Evolutionary conservation across 1,140 invertebrate species (phyloP).

Genomic region (Tigriopus japonicus): DNA sequence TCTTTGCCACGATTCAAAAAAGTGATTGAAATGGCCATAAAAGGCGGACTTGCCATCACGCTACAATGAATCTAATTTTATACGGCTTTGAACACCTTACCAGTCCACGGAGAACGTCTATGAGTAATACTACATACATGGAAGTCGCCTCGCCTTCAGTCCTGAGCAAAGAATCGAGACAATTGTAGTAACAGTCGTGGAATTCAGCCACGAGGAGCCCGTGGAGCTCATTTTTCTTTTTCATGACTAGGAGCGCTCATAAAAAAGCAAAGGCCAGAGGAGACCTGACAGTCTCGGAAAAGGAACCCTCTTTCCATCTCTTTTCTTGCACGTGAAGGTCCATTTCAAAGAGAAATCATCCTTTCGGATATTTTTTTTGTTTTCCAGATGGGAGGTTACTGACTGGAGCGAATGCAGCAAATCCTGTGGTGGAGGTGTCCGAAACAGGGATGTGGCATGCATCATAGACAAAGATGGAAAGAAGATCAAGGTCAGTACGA

Average conservation of each 20-base stretch:
- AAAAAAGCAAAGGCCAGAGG: neutral
- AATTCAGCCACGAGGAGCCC: neutral
- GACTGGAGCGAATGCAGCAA: conserved; percentile 65
- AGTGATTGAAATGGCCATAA: too few species aligned
- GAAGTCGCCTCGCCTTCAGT: too few species aligned
- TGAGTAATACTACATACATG: neutral
- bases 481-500: conserved; percentile 40
- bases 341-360: neutral
- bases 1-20: too few species aligned
- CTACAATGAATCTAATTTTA: neutral
- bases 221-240: neutral
- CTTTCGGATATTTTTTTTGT: conserved; percentile 19
- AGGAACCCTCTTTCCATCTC: neutral
- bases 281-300: neutral
- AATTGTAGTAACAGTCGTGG: neutral
- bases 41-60: too few species aligned
- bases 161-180: too few species aligned
- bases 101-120: neutral
- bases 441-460: conserved; percentile 54
- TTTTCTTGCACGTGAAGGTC: neutral
- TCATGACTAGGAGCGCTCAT: conserved; percentile 1
- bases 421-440: conserved; percentile 58
- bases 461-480: conserved; percentile 47
- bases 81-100: neutral
- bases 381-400: conserved; percentile 62